Base-by-base conservation (phyloP, 1,140 invertebrate species). In the Oryctes rhinoceros region DNA sequence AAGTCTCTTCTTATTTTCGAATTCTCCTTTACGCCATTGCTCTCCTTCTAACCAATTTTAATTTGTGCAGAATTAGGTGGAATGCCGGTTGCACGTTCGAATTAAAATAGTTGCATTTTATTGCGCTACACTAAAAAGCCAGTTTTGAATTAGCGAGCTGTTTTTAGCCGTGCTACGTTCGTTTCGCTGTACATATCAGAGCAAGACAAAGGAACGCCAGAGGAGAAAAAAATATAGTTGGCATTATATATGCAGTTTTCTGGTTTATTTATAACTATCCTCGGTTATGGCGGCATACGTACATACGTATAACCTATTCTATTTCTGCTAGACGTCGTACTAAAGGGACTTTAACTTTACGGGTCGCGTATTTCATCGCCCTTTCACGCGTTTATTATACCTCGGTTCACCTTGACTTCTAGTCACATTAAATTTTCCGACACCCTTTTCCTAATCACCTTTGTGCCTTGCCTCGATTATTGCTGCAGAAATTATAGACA, bases 61-160 rank as follows among this genome's bases (percentile, higher is more conserved):
- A 67, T 67, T 67, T 67, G 24, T 67, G 62, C 18, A 67, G 24
- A 67, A 18, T 67, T 67, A 67, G 13, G 62, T 18, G 62, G 62
- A 67, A 67, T 67, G 62, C 62, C 18, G 24, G 62, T 30, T 67
- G 18, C 18, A 67, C n/a, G 62, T 24, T 67, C 24, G 62, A 67
- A 67, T 67, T 67, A 67, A 67, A 67, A 67, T 67, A 67, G 62
- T 67, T 67, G 18, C 18, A 18, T 67, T 67, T 67, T 67, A 18
- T 67, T 67, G 24, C n/a, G 24, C 5, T 67, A 30, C 24, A 67
- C 24, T 20, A 67, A 67, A 18, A 5, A 67, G 62, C 62, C 62
- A 67, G 62, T 67, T 67, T 18, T 67, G n/a, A 67, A 67, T 67
- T 67, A 67, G 62, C 62, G 18, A 67, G 11, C 24, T 11, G 62